Evolutionary conservation across 2,888 invertebrate species (phyloP), one percentile per base, ranked within the genome.

Genomic region (Sphaeridia pumilis): DNA sequence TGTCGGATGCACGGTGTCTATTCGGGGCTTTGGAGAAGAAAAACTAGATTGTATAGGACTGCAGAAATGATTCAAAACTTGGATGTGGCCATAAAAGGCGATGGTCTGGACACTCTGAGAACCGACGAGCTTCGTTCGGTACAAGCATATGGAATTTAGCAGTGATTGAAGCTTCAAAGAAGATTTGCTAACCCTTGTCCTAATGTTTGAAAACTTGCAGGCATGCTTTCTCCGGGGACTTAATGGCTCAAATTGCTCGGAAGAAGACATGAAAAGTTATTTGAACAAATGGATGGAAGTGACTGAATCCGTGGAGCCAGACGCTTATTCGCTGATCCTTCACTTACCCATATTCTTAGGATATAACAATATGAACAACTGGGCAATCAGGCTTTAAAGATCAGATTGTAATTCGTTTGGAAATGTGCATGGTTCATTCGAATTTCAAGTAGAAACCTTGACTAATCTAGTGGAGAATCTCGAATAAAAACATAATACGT

Each of bases 341-440:
- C 89, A 89, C 70, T 78, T 82, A 65, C 88, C 89, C 21, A 77
- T 89, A 67, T 75, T 90, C 47, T 73, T 89, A 65, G 84, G 80
- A 2, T 88, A 87, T 67, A 89, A 88, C 70, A 81, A 86, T 68
- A 83, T 85, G 0, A 83, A 82, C 58, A 89, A 89, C 69, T 85
- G 86, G 84, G 75, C 74, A 3, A 69, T 83, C 45, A 70, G 21
- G 38, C 17, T 38, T 14, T 38, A 38, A 14, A 12, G 17, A 41
- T 31, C 14, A 31, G 31, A 31, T 14, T n/a, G n/a, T n/a, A n/a
- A n/a, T n/a, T n/a, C n/a, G n/a, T n/a, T n/a, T n/a, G n/a, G n/a
- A n/a, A n/a, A n/a, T n/a, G n/a, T n/a, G n/a, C n/a, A n/a, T n/a
- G n/a, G n/a, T n/a, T n/a, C n/a, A n/a, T n/a, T n/a, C n/a, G n/a